Conservation (phyloP, 2,888 invertebrate species). For the Malacosoma neustria region DNA sequence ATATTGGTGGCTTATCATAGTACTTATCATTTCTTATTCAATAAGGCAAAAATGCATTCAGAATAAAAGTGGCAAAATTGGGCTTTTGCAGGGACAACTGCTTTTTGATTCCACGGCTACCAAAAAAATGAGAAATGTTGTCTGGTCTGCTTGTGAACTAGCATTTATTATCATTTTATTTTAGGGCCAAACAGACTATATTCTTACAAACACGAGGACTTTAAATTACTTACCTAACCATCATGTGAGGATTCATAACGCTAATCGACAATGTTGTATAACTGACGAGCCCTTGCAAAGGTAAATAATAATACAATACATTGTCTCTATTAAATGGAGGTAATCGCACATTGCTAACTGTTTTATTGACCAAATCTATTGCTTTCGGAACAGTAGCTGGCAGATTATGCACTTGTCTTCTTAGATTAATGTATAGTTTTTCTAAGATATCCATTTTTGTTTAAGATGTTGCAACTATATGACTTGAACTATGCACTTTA, state of each 20-base stretch:
- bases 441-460: conserved; percentile 54
- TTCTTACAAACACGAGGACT: background rate
- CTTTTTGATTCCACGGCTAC: too few relatives aligned
- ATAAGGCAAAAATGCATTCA: too few relatives aligned
- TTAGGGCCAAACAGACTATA: background rate
- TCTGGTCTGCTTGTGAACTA: too few relatives aligned
- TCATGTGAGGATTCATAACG: conserved; percentile 88
- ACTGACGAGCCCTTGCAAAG: conserved; percentile 82
- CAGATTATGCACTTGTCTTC: conserved; percentile 35
- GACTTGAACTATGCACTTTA: conserved; percentile 25
- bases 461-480: background rate
- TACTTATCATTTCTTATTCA: too few relatives aligned
- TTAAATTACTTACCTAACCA: conserved; percentile 74
- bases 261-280: conserved; percentile 87
- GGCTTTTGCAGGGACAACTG: too few relatives aligned
- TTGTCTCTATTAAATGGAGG: conserved; percentile 83
- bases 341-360: conserved; percentile 54
- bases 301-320: conserved; percentile 83
- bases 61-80: too few relatives aligned
- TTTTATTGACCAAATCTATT: conserved; percentile 50
- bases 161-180: too few relatives aligned
- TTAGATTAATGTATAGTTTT: conserved; percentile 44
- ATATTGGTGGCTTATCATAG: too few relatives aligned
- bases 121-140: too few relatives aligned
- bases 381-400: conserved; percentile 46